Evolutionary conservation across 92 coral and sea anemone species (phyloP).

Genomic region (Heliopora coerulea): DNA sequence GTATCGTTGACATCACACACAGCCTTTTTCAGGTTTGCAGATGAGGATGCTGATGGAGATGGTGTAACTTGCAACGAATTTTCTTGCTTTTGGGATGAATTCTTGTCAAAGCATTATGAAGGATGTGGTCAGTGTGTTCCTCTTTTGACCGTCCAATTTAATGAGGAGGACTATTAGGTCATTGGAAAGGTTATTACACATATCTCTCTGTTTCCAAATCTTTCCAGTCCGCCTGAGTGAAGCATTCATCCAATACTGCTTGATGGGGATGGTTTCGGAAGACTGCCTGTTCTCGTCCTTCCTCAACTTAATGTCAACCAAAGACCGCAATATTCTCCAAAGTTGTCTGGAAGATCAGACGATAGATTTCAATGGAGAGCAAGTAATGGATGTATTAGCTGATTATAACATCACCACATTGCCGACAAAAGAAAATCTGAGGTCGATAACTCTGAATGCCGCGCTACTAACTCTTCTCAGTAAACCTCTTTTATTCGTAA

Average conservation of each 20-base stretch:
- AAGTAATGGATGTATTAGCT: conserved; percentile 51
- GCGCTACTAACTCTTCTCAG: conserved; percentile 49
- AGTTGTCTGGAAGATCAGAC: conserved; percentile 17
- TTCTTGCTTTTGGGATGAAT: conserved; percentile 59
- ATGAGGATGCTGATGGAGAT: conserved; percentile 55
- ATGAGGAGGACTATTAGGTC: conserved; percentile 48
- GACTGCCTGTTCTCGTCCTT: conserved; percentile 59
- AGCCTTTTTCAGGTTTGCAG: conserved; percentile 42
- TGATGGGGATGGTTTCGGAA: conserved; percentile 58
- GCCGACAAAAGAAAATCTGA: conserved; percentile 49
- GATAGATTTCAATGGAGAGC: conserved; percentile 46
- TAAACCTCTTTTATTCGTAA: conserved; percentile 58
- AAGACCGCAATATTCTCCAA: conserved; percentile 49
- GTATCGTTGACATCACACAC: conserved; percentile 15
- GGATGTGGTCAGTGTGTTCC: conserved; percentile 57
- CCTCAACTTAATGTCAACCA: conserved; percentile 48
- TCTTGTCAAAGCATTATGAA: conserved; percentile 57
- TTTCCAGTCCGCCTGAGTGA: conserved; percentile 62
- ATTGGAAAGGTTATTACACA: conserved; percentile 60
- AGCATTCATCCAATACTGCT: conserved; percentile 58
- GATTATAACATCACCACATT: conserved; percentile 50
- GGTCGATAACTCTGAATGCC: conserved; percentile 49
- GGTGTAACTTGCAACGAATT: conserved; percentile 64
- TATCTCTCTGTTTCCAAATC: conserved; percentile 57
- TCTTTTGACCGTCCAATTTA: conserved; percentile 45